A percentile compares a stretch with the other conserved stretches of the same genome.
These are phyloP conservation scores for Hirundichthys speculiger DNA, from an alignment of 2,113 vertebrate genomes.

Conservation along the genomic window DNA sequence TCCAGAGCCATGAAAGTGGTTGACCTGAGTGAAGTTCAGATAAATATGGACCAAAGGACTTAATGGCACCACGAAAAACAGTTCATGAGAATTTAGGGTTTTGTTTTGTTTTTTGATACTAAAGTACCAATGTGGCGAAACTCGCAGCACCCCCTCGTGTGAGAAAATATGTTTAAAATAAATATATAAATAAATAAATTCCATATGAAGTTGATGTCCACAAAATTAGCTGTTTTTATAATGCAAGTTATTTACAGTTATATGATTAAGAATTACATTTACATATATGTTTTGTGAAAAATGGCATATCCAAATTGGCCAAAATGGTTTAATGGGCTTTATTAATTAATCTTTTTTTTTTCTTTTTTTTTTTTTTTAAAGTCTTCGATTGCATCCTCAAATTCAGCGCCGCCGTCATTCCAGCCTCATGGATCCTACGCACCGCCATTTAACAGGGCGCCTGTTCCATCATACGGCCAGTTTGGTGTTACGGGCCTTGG, in stretches of 20 bases:
- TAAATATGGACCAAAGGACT: not conserved
- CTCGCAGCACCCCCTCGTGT: too few species aligned
- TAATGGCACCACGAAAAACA: too few species aligned
- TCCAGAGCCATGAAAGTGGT: not conserved
- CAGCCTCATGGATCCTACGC: slow-evolving; percentile 89
- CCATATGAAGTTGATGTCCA: too few species aligned
- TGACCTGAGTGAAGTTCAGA: not conserved
- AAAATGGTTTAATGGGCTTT: not conserved
- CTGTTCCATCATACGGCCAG: slow-evolving; percentile 90
- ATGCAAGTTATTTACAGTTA: too few species aligned
- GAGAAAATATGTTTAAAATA: too few species aligned
- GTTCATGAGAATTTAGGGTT: too few species aligned
- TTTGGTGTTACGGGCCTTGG: slow-evolving; percentile 87
- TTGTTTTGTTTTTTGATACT: too few species aligned
- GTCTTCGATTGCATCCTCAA: slow-evolving; percentile 91
- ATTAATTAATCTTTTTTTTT: slow-evolving; percentile 9
- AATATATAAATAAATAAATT: too few species aligned
- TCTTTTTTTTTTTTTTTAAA: slow-evolving; percentile 47
- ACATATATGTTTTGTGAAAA: not conserved
- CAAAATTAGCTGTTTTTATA: too few species aligned
- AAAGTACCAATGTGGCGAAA: too few species aligned
- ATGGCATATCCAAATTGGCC: too few species aligned
- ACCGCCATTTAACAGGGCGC: slow-evolving; percentile 88
- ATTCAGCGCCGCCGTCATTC: slow-evolving; percentile 84
- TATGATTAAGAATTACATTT: too few species aligned